These are phyloP conservation scores for Pristionchus japonicus DNA, from an alignment of 2,888 invertebrate genomes.

Conservation along the genomic window DNA sequence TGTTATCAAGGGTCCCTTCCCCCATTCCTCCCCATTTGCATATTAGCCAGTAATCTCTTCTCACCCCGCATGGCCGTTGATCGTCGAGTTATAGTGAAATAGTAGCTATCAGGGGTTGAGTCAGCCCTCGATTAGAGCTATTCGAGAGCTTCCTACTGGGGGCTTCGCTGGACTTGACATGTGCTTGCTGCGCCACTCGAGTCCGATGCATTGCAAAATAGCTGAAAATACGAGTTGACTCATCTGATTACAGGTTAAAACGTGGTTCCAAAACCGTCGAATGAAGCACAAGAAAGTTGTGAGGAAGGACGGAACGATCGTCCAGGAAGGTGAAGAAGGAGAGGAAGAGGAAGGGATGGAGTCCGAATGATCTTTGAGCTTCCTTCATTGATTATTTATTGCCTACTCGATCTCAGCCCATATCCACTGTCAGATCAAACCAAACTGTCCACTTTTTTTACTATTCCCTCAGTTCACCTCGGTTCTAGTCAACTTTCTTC, in stretches of 20 bases:
- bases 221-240: background rate
- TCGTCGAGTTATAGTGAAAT: background rate
- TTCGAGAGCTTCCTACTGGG: too few relatives aligned
- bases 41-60: background rate
- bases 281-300: conserved; percentile 97
- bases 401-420: background rate
- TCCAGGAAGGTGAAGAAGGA: background rate
- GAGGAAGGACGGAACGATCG: conserved; percentile 79
- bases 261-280: conserved; percentile 96
- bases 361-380: conserved; percentile 42
- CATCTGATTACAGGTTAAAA: conserved; percentile 85
- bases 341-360: conserved; percentile 29
- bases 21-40: conserved; percentile 15
- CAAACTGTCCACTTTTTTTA: background rate
- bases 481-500: background rate
- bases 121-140: background rate
- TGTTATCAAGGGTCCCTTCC: background rate
- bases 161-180: background rate
- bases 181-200: background rate
- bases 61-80: background rate
- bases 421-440: conserved; percentile 13
- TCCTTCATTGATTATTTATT: background rate
- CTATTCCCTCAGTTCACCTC: background rate
- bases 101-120: background rate
- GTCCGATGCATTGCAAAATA: background rate